Percentiles rank a stretch among this genome's conserved stretches.
These are phyloP conservation scores for Galleria mellonella DNA, from an alignment of 1,140 invertebrate genomes.

Conservation along the genomic window DNA sequence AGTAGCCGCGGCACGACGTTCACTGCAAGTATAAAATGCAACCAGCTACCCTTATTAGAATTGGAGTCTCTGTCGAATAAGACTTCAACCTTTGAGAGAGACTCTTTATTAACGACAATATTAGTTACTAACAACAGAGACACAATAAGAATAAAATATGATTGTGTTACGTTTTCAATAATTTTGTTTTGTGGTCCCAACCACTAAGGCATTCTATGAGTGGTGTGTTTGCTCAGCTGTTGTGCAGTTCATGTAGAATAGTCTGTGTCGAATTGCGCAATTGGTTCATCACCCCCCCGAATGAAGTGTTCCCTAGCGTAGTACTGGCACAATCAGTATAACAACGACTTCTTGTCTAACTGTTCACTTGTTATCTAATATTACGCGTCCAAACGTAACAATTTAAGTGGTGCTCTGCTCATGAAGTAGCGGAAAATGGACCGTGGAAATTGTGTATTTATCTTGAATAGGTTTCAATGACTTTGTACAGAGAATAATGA, in stretches of 20 bases:
- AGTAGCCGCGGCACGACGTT: constrained; percentile 29
- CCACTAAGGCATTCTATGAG: background rate
- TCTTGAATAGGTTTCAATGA: too few relatives aligned
- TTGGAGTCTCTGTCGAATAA: too few relatives aligned
- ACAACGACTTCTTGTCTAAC: background rate
- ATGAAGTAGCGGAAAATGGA: too few relatives aligned
- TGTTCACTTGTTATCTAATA: constrained; percentile 2
- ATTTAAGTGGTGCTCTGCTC: background rate
- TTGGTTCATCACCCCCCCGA: constrained; percentile 11
- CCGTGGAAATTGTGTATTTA: too few relatives aligned
- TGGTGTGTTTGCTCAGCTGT: constrained; percentile 25
- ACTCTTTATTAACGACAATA: too few relatives aligned
- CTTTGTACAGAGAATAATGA: too few relatives aligned
- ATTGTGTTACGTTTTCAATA: too few relatives aligned
- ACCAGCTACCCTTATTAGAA: too few relatives aligned
- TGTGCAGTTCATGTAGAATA: constrained; percentile 5
- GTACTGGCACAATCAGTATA: constrained; percentile 1
- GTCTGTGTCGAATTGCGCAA: constrained; percentile 15
- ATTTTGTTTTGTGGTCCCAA: too few relatives aligned
- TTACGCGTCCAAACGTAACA: background rate
- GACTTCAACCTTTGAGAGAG: too few relatives aligned
- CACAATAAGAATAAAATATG: too few relatives aligned
- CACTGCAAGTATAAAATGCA: too few relatives aligned
- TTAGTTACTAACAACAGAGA: background rate
- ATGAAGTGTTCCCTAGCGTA: background rate